phyloP scores from a whole-genome alignment of 2,113 vertebrate species.

The Oryzias woworae region DNA sequence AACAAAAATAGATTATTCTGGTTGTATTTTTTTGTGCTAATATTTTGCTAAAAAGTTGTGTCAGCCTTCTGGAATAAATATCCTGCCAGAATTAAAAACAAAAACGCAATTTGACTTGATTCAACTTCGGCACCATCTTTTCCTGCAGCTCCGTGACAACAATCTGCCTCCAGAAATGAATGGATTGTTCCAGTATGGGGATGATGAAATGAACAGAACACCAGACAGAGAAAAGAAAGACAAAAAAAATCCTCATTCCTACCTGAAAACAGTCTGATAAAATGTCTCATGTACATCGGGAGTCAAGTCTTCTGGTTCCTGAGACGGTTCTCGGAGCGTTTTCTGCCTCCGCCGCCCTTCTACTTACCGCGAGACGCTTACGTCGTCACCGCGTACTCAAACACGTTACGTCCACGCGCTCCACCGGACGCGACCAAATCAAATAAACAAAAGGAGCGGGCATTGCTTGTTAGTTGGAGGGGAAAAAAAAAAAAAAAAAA shows the following conservation, averaged over 20 bases:
- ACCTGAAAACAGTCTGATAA: constrained; percentile 73
- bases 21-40: too few species aligned
- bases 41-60: too few species aligned
- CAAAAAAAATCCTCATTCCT: constrained; percentile 24
- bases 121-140: constrained; percentile 8
- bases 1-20: too few species aligned
- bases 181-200: background rate
- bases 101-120: too few species aligned
- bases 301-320: constrained; percentile 11
- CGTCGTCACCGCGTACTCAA: constrained; percentile 68
- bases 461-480: too few species aligned
- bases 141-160: background rate
- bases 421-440: constrained; percentile 15
- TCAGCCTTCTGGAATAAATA: too few species aligned
- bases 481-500: too few species aligned
- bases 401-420: constrained; percentile 28
- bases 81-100: too few species aligned
- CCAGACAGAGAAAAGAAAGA: background rate
- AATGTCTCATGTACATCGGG: constrained; percentile 69
- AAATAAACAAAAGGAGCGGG: background rate
- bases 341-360: constrained; percentile 26
- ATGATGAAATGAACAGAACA: background rate
- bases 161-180: constrained; percentile 5
- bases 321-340: constrained; percentile 14
- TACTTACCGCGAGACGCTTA: constrained; percentile 8